Evolutionary conservation across 2,113 vertebrate species (phyloP).

Genomic region (Pterophyllum scalare): DNA sequence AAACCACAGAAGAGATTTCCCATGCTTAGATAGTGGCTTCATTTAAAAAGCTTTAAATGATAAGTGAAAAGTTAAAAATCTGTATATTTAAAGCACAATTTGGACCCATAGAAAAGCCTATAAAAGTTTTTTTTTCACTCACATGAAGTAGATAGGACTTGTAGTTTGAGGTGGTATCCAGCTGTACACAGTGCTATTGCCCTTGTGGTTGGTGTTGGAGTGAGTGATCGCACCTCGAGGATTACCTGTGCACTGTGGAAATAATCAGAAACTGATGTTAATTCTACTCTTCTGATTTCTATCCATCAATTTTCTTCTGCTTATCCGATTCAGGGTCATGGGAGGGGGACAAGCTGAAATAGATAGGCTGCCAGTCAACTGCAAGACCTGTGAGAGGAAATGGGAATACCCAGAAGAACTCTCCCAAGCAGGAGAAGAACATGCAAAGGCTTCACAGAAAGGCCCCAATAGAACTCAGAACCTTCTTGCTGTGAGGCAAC

Average conservation of each 20-base stretch:
- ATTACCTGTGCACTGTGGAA: conserved; percentile 42
- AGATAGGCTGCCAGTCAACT: background rate
- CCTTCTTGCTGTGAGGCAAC: background rate
- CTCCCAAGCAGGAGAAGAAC: background rate
- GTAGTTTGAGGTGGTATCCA: conserved; percentile 32
- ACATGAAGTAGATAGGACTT: conserved; percentile 50
- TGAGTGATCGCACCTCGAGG: conserved; percentile 53
- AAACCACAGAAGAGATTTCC: background rate
- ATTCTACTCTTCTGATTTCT: background rate
- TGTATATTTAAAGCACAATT: background rate
- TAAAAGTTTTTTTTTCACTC: background rate
- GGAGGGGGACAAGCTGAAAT: too few species aligned
- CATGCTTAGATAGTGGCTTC: background rate
- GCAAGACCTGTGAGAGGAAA: too few species aligned
- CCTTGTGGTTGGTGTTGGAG: conserved; percentile 63
- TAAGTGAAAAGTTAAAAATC: background rate
- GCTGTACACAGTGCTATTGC: conserved; percentile 52
- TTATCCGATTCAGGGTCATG: background rate
- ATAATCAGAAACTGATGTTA: background rate
- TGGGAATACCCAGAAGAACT: too few species aligned
- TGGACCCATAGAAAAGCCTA: background rate
- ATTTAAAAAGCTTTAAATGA: background rate
- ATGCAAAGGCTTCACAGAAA: background rate
- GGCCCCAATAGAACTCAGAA: background rate
- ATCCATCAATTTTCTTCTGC: background rate